These are phyloP conservation scores for Lasioglossum zephyrum DNA, from an alignment of 2,888 invertebrate genomes.

Conservation along the genomic window DNA sequence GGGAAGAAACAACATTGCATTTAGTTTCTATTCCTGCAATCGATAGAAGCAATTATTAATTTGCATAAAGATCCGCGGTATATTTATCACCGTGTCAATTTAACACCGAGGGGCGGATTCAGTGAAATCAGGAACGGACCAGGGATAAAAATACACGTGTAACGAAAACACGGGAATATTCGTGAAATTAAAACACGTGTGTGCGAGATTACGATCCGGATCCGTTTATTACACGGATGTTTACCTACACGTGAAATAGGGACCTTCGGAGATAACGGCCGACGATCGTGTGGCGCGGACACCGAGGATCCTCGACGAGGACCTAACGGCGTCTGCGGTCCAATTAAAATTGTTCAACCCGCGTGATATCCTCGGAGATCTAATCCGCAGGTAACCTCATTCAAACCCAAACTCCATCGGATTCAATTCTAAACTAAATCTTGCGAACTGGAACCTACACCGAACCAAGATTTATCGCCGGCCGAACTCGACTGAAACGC, in stretches of 20 bases:
- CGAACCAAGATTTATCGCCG: not conserved
- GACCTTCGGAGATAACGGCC: not conserved
- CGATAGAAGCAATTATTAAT: too few relatives aligned
- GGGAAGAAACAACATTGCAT: too few relatives aligned
- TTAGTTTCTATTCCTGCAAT: too few relatives aligned
- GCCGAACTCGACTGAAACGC: not conserved
- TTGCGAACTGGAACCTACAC: not conserved
- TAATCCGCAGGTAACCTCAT: constrained; percentile 4
- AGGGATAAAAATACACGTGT: too few relatives aligned
- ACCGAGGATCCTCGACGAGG: not conserved
- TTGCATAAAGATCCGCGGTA: too few relatives aligned
- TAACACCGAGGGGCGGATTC: too few relatives aligned
- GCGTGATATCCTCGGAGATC: not conserved
- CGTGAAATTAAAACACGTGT: too few relatives aligned
- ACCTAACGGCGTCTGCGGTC: not conserved
- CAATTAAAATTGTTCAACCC: not conserved
- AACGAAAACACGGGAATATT: too few relatives aligned
- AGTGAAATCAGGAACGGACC: too few relatives aligned
- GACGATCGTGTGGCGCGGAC: not conserved
- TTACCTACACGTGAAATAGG: not conserved
- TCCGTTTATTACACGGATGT: not conserved
- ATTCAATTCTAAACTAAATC: not conserved
- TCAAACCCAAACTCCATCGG: not conserved
- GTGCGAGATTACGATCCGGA: too few relatives aligned
- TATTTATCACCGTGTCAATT: too few relatives aligned